Conservation (phyloP, 2,797 vertebrate species). For the Gadopsis marmoratus region DNA sequence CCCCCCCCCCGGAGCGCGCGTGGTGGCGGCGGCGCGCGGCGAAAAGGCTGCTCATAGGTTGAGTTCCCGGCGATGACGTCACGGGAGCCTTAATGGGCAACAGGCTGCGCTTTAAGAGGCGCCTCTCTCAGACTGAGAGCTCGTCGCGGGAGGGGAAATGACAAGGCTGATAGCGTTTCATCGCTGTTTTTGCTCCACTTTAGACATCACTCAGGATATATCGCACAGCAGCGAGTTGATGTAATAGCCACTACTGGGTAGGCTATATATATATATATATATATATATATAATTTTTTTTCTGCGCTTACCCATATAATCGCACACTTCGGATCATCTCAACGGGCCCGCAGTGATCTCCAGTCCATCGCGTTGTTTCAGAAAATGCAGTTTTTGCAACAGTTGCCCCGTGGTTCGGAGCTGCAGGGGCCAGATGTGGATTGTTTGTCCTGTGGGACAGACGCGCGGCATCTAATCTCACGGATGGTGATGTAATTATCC, state of each 20-base stretch:
- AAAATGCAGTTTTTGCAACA: constrained; percentile 55
- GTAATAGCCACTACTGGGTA: neutral
- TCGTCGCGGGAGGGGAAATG: constrained; percentile 47
- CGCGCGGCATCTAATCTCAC: constrained; percentile 17
- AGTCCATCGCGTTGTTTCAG: constrained; percentile 24
- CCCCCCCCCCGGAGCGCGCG: too few species aligned
- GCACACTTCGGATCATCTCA: constrained; percentile 43
- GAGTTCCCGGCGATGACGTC: constrained; percentile 85
- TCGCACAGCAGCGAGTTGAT: constrained; percentile 6
- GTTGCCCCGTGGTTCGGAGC: constrained; percentile 43
- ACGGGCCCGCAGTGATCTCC: constrained; percentile 48
- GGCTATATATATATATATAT: too few species aligned
- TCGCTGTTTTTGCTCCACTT: constrained; percentile 21
- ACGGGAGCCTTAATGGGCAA: constrained; percentile 79
- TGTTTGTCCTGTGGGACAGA: constrained; percentile 58
- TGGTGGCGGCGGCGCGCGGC: too few species aligned
- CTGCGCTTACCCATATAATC: neutral
- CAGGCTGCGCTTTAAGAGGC: constrained; percentile 83
- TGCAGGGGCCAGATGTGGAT: constrained; percentile 61
- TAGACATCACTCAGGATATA: constrained; percentile 51
- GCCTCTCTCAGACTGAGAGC: constrained; percentile 49
- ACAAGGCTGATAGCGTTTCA: constrained; percentile 29
- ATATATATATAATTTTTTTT: too few species aligned
- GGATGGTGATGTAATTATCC: constrained; percentile 56
- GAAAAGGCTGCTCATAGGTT: constrained; percentile 82